phyloP scores from a whole-genome alignment of 2,888 invertebrate genomes.

The Drosophila suboccidentalis region DNA sequence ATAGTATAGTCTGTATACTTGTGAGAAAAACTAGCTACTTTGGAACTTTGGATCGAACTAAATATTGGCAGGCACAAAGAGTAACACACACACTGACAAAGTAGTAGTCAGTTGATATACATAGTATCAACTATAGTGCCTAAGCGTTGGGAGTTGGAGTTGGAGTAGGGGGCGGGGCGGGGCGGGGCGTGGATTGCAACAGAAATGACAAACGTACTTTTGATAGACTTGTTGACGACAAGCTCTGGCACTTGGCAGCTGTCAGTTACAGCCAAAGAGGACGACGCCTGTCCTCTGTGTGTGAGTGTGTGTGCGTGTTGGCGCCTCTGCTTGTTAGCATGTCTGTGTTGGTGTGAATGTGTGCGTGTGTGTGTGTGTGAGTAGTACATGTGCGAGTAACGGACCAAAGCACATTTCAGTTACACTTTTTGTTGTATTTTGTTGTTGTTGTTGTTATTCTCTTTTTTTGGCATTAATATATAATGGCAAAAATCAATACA shows the following conservation, averaged over 20 bases:
- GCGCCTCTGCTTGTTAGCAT: conserved; percentile 25
- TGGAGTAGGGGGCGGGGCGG: conserved; percentile 4
- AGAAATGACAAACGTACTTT: conserved; percentile 81
- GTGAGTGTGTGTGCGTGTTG: conserved; percentile 12
- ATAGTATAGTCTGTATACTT: neutral
- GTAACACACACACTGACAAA: conserved; percentile 12
- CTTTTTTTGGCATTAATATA: conserved; percentile 58
- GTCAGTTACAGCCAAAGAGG: conserved; percentile 64
- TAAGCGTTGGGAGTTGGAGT: conserved; percentile 1
- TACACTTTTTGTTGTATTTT: conserved; percentile 50
- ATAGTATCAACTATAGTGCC: neutral
- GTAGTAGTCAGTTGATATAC: conserved; percentile 1
- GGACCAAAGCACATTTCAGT: conserved; percentile 52
- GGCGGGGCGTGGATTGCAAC: conserved; percentile 58
- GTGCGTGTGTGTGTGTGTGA: conserved; percentile 25
- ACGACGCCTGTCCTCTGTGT: conserved; percentile 22
- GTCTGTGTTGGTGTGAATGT: neutral
- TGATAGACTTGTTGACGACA: conserved; percentile 82
- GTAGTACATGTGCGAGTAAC: conserved; percentile 39
- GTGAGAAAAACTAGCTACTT: conserved; percentile 21
- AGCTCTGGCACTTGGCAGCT: conserved; percentile 80
- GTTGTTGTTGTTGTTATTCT: conserved; percentile 26
- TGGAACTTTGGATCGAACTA: conserved; percentile 64
- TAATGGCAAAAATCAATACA: conserved; percentile 75
- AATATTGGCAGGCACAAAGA: conserved; percentile 60